phyloP scores from a whole-genome alignment of 2,888 invertebrate genomes.

The Stenoptilia bipunctidactyla region DNA sequence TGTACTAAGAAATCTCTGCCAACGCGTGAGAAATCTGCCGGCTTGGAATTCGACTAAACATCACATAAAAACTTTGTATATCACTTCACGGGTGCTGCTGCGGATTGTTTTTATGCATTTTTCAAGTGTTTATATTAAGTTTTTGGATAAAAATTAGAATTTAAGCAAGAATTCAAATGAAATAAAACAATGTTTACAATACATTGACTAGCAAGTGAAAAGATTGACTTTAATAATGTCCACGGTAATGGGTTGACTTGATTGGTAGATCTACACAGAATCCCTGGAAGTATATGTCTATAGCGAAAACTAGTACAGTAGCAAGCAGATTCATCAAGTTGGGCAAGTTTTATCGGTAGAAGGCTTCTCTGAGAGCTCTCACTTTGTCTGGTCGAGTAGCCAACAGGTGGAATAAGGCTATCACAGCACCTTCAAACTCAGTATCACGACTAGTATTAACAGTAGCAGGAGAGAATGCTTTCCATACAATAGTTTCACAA shows the following conservation, averaged over 20 bases:
- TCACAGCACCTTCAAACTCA: slow-evolving; percentile 99
- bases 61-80: too few relatives aligned
- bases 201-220: too few relatives aligned
- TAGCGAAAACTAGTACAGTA: slow-evolving; percentile 97
- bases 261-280: slow-evolving; percentile 99
- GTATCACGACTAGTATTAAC: slow-evolving; percentile 97
- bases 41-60: too few relatives aligned
- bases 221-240: too few relatives aligned
- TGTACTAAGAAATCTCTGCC: too few relatives aligned
- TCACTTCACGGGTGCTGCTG: too few relatives aligned
- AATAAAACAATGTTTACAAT: too few relatives aligned
- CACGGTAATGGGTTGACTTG: slow-evolving; percentile 98
- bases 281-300: slow-evolving; percentile 99
- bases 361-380: slow-evolving; percentile 96
- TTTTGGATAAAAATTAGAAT: too few relatives aligned
- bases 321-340: slow-evolving; percentile 99
- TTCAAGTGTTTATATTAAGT: too few relatives aligned
- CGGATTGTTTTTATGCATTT: too few relatives aligned
- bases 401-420: slow-evolving; percentile 97
- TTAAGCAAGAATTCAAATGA: too few relatives aligned
- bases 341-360: slow-evolving; percentile 99
- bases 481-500: slow-evolving; percentile 99
- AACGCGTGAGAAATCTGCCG: too few relatives aligned
- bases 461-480: slow-evolving; percentile 98
- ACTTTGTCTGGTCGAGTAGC: slow-evolving; percentile 99